Conservation (phyloP, 1,140 invertebrate species). For the Mya arenaria region DNA sequence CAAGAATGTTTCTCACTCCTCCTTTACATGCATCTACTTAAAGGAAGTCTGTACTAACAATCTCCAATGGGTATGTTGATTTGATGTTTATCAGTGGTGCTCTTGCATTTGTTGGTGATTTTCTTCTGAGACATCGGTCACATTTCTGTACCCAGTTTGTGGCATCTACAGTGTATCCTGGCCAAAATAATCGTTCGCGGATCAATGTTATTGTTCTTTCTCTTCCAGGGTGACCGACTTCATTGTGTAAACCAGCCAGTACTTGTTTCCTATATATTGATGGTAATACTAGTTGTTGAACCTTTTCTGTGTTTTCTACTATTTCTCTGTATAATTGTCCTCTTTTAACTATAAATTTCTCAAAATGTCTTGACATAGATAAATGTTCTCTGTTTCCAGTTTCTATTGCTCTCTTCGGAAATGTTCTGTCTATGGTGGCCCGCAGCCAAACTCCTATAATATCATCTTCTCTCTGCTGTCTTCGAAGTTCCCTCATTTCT, state of each 20-base stretch:
- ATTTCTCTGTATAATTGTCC: constrained; percentile 18
- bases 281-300: constrained; percentile 8
- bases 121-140: not conserved
- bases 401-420: not conserved
- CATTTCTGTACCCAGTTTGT: not conserved
- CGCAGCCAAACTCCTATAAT: not conserved
- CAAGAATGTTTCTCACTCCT: constrained; percentile 13
- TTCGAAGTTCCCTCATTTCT: not conserved
- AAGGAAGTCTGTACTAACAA: constrained; percentile 17
- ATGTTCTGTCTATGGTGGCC: not conserved
- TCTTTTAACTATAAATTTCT: constrained; percentile 11
- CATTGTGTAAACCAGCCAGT: not conserved
- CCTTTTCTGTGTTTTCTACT: not conserved
- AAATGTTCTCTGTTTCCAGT: not conserved
- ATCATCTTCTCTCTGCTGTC: not conserved
- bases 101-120: not conserved
- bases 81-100: constrained; percentile 1
- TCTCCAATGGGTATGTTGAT: constrained; percentile 21
- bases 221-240: constrained; percentile 7
- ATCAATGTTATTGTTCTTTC: not conserved
- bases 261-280: not conserved
- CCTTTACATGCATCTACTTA: constrained; percentile 6
- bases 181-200: constrained; percentile 4
- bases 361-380: not conserved
- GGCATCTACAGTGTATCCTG: constrained; percentile 2